Evolutionary conservation across 2,888 invertebrate species (phyloP).

Genomic region (Epinotia bilunana): DNA sequence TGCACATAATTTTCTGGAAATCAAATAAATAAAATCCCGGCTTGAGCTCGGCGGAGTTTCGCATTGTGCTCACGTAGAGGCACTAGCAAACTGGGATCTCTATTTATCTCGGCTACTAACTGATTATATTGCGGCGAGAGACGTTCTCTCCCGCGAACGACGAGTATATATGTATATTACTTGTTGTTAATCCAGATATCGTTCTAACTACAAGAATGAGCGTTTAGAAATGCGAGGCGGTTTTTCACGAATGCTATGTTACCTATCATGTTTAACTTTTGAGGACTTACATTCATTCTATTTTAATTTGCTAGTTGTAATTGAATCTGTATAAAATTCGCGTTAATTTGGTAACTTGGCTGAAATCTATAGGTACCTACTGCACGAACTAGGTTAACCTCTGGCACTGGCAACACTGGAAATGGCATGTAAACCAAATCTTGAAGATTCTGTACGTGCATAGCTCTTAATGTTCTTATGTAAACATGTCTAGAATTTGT

Average conservation of each 20-base stretch:
- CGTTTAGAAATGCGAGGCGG: background rate
- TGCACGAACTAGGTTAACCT: too few species aligned
- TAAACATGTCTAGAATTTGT: too few species aligned
- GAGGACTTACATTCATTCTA: too few species aligned
- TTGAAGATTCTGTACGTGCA: too few species aligned
- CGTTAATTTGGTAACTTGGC: too few species aligned
- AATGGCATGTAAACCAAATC: too few species aligned
- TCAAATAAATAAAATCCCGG: conserved; percentile 41
- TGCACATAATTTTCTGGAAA: conserved; percentile 33
- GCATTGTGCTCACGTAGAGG: conserved; percentile 39
- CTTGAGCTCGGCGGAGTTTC: conserved; percentile 19
- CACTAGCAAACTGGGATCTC: conserved; percentile 35
- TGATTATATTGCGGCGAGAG: conserved; percentile 38
- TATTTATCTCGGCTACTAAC: conserved; percentile 41
- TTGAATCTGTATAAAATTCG: too few species aligned
- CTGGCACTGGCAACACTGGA: too few species aligned
- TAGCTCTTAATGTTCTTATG: too few species aligned
- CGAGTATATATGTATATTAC: background rate
- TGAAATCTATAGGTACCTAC: too few species aligned
- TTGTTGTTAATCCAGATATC: background rate
- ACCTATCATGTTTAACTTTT: too few species aligned
- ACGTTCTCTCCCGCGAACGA: conserved; percentile 20
- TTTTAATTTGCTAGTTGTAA: too few species aligned
- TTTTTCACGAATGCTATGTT: background rate
- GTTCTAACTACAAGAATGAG: background rate